Conservation (phyloP, 1,140 invertebrate genomes). For the Charaxes varanes region DNA sequence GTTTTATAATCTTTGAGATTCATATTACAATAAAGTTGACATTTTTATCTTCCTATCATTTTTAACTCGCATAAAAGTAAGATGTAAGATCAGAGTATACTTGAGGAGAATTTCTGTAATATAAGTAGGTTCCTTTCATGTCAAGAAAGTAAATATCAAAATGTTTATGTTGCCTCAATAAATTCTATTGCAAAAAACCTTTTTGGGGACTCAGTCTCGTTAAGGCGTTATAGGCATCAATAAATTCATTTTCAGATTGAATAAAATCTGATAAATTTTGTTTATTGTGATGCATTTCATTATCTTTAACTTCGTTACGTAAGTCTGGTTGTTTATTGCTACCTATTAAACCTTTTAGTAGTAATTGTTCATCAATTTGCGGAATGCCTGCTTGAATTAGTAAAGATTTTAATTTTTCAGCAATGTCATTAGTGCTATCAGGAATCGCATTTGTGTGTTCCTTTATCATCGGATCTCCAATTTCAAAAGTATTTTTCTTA, state of each 20-base stretch:
- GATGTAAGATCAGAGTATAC: too few species aligned
- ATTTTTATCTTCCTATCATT: too few species aligned
- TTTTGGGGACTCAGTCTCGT: constrained; percentile 52
- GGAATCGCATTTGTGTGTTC: constrained; percentile 18
- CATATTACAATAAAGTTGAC: too few species aligned
- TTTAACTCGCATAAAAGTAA: too few species aligned
- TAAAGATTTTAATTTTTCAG: constrained; percentile 40
- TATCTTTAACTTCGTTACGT: constrained; percentile 1
- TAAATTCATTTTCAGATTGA: constrained; percentile 66
- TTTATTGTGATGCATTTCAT: constrained; percentile 4
- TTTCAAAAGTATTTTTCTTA: constrained; percentile 23
- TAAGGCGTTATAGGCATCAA: constrained; percentile 61
- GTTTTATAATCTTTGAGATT: too few species aligned
- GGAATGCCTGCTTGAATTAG: constrained; percentile 43
- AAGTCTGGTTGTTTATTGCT: constrained; percentile 45
- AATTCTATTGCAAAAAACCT: too few species aligned
- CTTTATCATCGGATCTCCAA: constrained; percentile 15
- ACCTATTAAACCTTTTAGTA: constrained; percentile 43
- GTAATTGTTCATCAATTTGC: constrained; percentile 40
- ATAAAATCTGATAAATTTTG: constrained; percentile 36
- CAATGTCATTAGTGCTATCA: constrained; percentile 34
- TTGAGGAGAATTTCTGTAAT: too few species aligned
- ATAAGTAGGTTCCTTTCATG: too few species aligned
- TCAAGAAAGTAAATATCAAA: too few species aligned
- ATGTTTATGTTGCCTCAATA: too few species aligned